Conservation (phyloP, 2,113 vertebrate genomes). For the Baryphthengus martii region DNA sequence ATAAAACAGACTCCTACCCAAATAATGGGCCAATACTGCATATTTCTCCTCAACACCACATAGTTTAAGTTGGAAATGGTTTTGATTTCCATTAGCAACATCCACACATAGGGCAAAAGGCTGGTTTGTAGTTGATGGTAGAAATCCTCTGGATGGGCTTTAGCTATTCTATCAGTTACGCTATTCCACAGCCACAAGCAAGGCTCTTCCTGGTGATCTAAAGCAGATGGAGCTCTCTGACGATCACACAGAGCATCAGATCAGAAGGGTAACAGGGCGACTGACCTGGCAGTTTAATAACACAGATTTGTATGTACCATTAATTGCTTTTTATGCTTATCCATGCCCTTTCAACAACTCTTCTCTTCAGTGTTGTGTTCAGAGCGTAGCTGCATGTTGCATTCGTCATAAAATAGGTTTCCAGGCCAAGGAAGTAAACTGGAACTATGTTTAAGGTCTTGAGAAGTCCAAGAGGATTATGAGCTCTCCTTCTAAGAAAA, state of each 20-base stretch:
- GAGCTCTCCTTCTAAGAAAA: not conserved
- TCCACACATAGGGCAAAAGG: not conserved
- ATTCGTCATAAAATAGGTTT: not conserved
- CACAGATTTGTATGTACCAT: not conserved
- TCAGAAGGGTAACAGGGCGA: not conserved
- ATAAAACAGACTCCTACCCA: not conserved
- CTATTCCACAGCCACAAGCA: not conserved
- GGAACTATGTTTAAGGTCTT: not conserved
- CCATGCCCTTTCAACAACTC: not conserved
- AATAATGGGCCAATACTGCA: not conserved
- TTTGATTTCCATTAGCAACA: not conserved
- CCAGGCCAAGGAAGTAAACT: not conserved
- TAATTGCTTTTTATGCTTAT: not conserved
- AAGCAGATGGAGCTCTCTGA: not conserved
- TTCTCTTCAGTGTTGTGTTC: not conserved
- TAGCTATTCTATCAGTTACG: not conserved
- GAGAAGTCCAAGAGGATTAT: not conserved
- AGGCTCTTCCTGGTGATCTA: not conserved
- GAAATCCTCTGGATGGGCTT: not conserved
- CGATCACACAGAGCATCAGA: not conserved
- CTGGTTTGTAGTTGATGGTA: not conserved
- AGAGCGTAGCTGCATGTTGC: not conserved
- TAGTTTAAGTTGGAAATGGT: not conserved
- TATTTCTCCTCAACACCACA: not conserved
- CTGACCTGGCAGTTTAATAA: not conserved